Evolutionary conservation across 2,888 invertebrate genomes (phyloP).

Genomic region (Suillia variegata): DNA sequence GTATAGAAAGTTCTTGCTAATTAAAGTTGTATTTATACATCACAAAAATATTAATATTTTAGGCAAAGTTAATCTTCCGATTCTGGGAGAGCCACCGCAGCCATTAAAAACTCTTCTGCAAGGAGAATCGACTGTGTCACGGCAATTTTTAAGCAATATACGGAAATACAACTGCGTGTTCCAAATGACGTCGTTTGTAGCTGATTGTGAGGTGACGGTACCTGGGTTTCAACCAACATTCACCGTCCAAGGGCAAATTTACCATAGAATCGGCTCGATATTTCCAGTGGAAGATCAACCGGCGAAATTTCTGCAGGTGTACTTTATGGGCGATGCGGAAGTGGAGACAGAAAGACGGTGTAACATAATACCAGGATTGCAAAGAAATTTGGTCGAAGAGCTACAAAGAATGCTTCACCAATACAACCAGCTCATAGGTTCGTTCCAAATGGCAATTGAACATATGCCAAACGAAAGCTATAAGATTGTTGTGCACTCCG

Average conservation of each 20-base stretch:
- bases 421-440: not conserved
- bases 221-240: constrained; percentile 10
- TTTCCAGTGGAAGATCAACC: constrained; percentile 6
- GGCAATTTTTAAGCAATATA: not conserved
- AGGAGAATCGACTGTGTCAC: not conserved
- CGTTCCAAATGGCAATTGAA: constrained; percentile 37
- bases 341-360: constrained; percentile 29
- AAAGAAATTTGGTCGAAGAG: constrained; percentile 24
- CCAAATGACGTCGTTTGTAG: not conserved
- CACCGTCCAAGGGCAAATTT: constrained; percentile 8
- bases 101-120: not conserved
- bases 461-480: constrained; percentile 34
- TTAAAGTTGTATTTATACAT: too few species aligned
- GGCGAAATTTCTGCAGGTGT: constrained; percentile 11
- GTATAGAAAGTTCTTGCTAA: too few species aligned
- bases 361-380: constrained; percentile 12
- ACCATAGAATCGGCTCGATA: constrained; percentile 13
- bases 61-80: too few species aligned
- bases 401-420: constrained; percentile 8
- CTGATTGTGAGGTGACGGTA: too few species aligned
- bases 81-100: not conserved
- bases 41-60: too few species aligned
- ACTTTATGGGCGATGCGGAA: constrained; percentile 34
- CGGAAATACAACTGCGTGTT: not conserved
- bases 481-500: constrained; percentile 39